A percentile compares a stretch with the other conserved stretches of the same genome.
phyloP scores from a whole-genome alignment of 2,113 vertebrate species.

The Eptesicus fuscus region DNA sequence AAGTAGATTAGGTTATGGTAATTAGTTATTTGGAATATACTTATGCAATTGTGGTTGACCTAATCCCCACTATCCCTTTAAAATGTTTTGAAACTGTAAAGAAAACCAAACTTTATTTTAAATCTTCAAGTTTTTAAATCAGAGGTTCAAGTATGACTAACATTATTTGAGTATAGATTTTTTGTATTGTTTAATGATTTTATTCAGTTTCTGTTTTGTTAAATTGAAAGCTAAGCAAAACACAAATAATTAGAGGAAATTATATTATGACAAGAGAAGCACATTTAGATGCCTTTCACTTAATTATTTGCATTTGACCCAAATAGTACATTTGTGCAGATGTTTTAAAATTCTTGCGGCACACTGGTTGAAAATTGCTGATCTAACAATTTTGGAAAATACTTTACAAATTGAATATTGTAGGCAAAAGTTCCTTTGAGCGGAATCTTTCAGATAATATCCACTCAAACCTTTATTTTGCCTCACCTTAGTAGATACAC shows the following conservation, averaged over 20 bases:
- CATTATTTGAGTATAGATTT: not conserved
- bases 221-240: not conserved
- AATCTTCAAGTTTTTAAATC: conserved; percentile 14
- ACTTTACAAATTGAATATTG: not conserved
- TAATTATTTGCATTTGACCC: conserved; percentile 25
- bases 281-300: conserved; percentile 11
- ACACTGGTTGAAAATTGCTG: not conserved
- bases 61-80: not conserved
- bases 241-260: conserved; percentile 7
- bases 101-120: not conserved
- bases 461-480: not conserved
- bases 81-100: not conserved
- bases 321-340: not conserved
- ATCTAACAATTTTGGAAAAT: not conserved
- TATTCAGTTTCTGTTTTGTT: not conserved
- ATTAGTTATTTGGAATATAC: not conserved
- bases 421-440: not conserved
- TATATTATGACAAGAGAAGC: not conserved
- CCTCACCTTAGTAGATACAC: not conserved
- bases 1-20: not conserved
- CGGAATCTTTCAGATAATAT: not conserved
- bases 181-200: conserved; percentile 21
- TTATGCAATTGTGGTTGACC: not conserved
- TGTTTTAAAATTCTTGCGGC: not conserved
- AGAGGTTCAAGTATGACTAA: not conserved